Conservation (phyloP, 2,888 invertebrate species). For the Frankliniella intonsa region DNA sequence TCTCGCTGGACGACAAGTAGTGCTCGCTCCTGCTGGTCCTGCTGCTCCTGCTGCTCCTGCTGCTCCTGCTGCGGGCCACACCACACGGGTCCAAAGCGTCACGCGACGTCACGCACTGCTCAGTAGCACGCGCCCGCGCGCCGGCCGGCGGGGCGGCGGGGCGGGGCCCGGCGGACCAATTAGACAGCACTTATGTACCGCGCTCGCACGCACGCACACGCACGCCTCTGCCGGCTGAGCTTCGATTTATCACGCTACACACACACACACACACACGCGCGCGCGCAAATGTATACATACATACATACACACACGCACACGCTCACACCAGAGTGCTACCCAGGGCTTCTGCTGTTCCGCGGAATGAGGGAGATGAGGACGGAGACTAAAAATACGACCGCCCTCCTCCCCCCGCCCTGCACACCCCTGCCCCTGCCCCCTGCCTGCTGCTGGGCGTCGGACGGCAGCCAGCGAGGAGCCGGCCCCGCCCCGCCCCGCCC, state of each 20-base stretch:
- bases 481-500: too few species aligned
- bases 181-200: too few species aligned
- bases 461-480: too few species aligned
- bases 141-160: too few species aligned
- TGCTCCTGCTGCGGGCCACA: background rate
- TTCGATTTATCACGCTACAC: background rate
- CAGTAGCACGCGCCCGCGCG: background rate
- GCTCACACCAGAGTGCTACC: background rate
- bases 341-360: background rate
- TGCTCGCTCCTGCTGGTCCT: too few species aligned
- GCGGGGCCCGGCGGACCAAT: too few species aligned
- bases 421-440: conserved; percentile 8
- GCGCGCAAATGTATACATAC: too few species aligned
- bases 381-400: conserved; percentile 30
- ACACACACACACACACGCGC: background rate
- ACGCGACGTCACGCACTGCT: background rate
- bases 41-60: too few species aligned
- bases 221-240: background rate
- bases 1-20: too few species aligned
- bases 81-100: background rate
- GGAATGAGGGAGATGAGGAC: conserved; percentile 4
- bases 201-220: background rate
- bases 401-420: conserved; percentile 34
- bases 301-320: background rate
- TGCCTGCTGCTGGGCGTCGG: background rate